Evolutionary conservation across 2,113 vertebrate species (phyloP).

Genomic region (Mesembrinibis cayennensis): DNA sequence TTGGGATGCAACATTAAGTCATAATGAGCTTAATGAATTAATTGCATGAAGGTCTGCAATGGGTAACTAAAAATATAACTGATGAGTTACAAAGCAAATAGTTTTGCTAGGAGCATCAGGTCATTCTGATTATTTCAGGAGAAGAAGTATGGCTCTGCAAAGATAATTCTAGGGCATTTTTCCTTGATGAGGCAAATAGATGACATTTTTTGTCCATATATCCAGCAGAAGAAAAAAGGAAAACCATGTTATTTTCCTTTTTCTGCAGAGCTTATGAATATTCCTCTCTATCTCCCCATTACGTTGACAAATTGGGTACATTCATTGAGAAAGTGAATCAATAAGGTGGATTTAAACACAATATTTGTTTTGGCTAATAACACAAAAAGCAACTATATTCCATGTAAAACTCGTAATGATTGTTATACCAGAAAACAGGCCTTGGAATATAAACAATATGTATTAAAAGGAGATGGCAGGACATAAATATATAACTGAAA

Average conservation of each 20-base stretch:
- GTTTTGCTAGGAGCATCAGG: neutral
- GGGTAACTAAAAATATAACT: neutral
- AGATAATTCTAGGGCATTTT: neutral
- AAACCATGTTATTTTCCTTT: neutral
- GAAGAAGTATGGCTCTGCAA: neutral
- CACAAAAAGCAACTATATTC: neutral
- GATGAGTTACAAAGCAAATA: conserved; percentile 4
- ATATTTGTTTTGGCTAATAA: conserved; percentile 49
- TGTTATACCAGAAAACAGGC: conserved; percentile 47
- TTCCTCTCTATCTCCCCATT: neutral
- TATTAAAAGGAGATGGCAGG: conserved; percentile 58
- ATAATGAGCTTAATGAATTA: conserved; percentile 53
- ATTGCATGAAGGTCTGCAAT: conserved; percentile 15
- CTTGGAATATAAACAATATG: conserved; percentile 43
- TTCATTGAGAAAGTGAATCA: conserved; percentile 25
- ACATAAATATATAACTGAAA: conserved; percentile 40
- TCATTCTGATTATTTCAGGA: neutral
- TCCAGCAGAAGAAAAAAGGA: neutral
- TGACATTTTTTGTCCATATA: neutral
- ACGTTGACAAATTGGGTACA: neutral
- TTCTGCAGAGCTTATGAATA: neutral
- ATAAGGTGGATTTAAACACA: conserved; percentile 45
- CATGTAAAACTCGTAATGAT: conserved; percentile 47
- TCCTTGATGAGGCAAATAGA: neutral
- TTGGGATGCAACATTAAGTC: conserved; percentile 25